Evolutionary conservation across 1,140 invertebrate genomes (phyloP).

Genomic region (Heliconius hermathena): DNA sequence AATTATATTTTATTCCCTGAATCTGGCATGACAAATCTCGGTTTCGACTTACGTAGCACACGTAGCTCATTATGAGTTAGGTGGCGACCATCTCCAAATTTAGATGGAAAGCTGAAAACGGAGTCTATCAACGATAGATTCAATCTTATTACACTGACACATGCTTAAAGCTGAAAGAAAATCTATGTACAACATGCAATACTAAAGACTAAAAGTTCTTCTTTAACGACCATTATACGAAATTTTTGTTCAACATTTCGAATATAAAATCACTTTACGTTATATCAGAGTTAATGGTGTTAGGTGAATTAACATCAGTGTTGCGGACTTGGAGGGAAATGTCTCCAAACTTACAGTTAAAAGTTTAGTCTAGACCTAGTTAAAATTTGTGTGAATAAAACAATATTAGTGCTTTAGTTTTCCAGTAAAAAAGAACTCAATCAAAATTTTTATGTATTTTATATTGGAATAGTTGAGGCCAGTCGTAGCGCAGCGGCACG

Average conservation of each 20-base stretch:
- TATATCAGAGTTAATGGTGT: not conserved
- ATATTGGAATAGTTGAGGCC: not conserved
- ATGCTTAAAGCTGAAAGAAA: too few species aligned
- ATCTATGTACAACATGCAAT: not conserved
- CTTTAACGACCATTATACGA: not conserved
- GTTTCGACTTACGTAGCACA: too few species aligned
- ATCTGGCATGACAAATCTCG: too few species aligned
- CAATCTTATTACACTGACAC: too few species aligned
- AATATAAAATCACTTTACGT: not conserved
- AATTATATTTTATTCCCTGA: too few species aligned
- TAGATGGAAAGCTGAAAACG: too few species aligned
- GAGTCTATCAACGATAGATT: too few species aligned
- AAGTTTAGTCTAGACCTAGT: constrained; percentile 3
- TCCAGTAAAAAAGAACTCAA: not conserved
- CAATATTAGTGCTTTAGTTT: not conserved
- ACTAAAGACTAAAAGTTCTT: not conserved
- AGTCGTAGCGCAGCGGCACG: too few species aligned
- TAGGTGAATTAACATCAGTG: not conserved
- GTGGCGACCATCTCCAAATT: too few species aligned
- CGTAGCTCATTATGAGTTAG: too few species aligned
- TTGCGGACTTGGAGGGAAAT: not conserved
- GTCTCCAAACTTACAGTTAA: not conserved
- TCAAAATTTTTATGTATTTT: not conserved
- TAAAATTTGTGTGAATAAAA: constrained; percentile 1
- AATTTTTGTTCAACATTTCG: constrained; percentile 4